Conservation (phyloP, 2,888 invertebrate genomes). For the Dasysyrphus albostriatus region DNA sequence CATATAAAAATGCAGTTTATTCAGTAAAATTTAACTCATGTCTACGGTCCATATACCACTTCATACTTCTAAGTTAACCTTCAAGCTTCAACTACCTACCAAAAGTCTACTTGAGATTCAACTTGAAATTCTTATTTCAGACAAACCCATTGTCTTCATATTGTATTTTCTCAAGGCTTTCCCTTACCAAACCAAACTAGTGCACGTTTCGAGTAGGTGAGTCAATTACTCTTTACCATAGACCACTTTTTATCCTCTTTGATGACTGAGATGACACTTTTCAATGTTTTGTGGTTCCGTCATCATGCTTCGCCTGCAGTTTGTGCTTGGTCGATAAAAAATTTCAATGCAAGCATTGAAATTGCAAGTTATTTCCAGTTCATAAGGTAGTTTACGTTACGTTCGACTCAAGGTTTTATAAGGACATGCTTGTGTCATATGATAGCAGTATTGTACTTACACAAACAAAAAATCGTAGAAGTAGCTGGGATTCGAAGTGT, state of each 20-base stretch:
- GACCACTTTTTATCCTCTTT: constrained; percentile 47
- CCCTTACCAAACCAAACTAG: constrained; percentile 32
- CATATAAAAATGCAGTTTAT: neutral
- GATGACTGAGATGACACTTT: constrained; percentile 37
- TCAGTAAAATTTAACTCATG: neutral
- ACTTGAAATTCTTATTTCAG: constrained; percentile 42
- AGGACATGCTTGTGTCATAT: constrained; percentile 8
- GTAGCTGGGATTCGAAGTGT: neutral
- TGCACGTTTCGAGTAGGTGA: constrained; percentile 42
- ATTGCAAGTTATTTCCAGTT: constrained; percentile 28
- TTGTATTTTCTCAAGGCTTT: constrained; percentile 34
- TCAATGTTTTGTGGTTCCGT: constrained; percentile 36
- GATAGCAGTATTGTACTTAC: neutral
- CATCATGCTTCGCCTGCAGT: constrained; percentile 7
- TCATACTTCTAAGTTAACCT: constrained; percentile 24
- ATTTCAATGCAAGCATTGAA: constrained; percentile 28
- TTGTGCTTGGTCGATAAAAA: constrained; percentile 41
- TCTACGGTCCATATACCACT: neutral
- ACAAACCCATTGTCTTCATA: constrained; percentile 33
- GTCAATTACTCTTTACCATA: constrained; percentile 47
- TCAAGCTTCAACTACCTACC: constrained; percentile 20
- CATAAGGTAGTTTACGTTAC: constrained; percentile 16
- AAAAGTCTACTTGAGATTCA: constrained; percentile 28
- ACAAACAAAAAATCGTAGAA: neutral
- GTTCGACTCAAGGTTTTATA: constrained; percentile 30